phyloP scores from a whole-genome alignment of 2,113 vertebrate genomes.

The Laticauda laticaudata region DNA sequence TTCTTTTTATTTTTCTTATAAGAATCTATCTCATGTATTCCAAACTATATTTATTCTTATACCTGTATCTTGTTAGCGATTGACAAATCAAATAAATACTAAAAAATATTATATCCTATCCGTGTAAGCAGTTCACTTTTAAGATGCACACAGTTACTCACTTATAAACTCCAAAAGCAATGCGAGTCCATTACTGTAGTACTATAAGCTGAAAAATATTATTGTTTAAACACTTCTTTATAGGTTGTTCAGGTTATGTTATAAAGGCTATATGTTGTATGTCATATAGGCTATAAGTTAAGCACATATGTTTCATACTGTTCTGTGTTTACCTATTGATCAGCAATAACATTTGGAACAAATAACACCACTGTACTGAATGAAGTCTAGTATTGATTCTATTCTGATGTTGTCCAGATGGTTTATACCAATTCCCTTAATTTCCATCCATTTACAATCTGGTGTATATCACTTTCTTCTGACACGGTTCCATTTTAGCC shows the following conservation, averaged over 20 bases:
- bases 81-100: no score
- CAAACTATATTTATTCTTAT: no score
- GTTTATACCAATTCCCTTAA: not conserved
- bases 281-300: not conserved
- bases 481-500: not conserved
- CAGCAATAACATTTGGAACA: not conserved
- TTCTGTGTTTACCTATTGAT: not conserved
- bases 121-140: not conserved
- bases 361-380: not conserved
- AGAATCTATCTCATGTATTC: no score
- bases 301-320: not conserved
- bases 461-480: not conserved
- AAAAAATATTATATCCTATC: not conserved
- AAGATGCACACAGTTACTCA: not conserved
- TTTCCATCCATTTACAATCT: not conserved
- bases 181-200: not conserved
- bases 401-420: not conserved
- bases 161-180: not conserved
- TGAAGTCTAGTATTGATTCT: not conserved
- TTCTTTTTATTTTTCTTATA: no score
- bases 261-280: not conserved
- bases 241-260: not conserved
- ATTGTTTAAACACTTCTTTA: not conserved
- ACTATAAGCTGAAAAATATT: not conserved
- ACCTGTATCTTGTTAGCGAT: no score